A percentile compares a stretch with the other conserved stretches of the same genome.
These are phyloP conservation scores for Dipodomys ordii DNA, from an alignment of 2,113 vertebrate genomes.

Conservation along the genomic window DNA sequence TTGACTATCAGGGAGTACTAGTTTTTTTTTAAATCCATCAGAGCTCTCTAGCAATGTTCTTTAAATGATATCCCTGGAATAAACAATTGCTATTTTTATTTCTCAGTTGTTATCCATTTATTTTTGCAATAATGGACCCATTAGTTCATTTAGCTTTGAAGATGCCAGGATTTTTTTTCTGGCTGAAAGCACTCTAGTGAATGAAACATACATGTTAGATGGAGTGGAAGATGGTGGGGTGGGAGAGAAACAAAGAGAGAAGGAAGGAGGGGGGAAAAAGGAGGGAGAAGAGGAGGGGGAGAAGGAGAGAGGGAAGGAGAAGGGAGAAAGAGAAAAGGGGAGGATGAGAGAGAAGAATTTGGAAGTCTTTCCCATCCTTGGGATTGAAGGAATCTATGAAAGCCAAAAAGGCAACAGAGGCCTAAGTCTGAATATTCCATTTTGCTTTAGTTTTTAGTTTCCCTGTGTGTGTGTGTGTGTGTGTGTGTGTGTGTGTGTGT, in stretches of 20 bases:
- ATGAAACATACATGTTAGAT: background rate
- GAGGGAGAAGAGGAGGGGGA: background rate
- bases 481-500: background rate
- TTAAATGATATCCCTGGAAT: background rate
- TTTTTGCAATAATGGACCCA: background rate
- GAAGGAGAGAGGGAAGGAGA: background rate
- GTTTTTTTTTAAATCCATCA: background rate
- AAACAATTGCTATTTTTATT: background rate
- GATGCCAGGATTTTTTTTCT: background rate
- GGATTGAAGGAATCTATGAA: background rate
- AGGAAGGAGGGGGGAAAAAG: background rate
- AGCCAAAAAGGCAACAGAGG: background rate
- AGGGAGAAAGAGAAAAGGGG: background rate
- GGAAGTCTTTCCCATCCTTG: background rate
- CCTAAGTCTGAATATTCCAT: background rate
- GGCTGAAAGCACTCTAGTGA: background rate
- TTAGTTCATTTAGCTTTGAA: background rate
- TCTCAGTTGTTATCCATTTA: background rate
- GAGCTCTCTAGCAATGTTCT: background rate
- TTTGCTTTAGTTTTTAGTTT: background rate
- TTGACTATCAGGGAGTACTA: background rate
- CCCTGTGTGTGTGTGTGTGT: background rate
- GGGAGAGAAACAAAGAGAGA: background rate
- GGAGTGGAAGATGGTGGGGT: background rate
- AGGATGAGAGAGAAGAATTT: background rate